Percentiles rank a stretch among this genome's conserved stretches.
phyloP scores from a whole-genome alignment of 2,113 vertebrate species.

The Poeciliopsis occidentalis region DNA sequence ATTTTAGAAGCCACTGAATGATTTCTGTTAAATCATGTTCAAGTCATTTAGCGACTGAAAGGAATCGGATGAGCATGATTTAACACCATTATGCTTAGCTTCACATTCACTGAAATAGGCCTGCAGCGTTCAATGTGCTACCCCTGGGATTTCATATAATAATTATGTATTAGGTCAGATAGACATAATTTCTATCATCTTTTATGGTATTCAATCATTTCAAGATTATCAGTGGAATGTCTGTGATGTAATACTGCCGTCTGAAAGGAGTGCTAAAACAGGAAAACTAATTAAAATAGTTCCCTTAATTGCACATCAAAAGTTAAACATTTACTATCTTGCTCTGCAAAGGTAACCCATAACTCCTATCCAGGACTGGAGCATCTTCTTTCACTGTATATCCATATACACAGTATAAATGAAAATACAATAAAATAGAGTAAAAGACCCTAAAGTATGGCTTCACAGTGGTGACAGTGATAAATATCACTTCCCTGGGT shows the following conservation, averaged over 20 bases:
- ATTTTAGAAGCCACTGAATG: background rate
- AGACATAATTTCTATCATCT: conserved; percentile 59
- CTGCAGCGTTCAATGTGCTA: conserved; percentile 30
- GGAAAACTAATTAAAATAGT: conserved; percentile 23
- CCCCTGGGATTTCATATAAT: conserved; percentile 46
- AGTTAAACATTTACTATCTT: conserved; percentile 7
- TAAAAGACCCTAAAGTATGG: conserved; percentile 25
- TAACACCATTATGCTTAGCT: conserved; percentile 42
- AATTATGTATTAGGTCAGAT: conserved; percentile 57
- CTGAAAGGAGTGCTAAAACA: background rate
- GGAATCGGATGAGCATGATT: conserved; percentile 42
- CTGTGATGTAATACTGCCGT: conserved; percentile 4
- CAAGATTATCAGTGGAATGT: conserved; percentile 42
- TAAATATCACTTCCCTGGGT: conserved; percentile 50
- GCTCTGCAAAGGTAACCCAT: conserved; percentile 7
- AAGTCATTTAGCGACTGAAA: background rate
- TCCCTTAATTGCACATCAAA: conserved; percentile 18
- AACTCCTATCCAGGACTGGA: conserved; percentile 3
- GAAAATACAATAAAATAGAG: conserved; percentile 17
- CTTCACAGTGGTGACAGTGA: conserved; percentile 51
- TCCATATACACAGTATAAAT: background rate
- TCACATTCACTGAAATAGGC: conserved; percentile 26
- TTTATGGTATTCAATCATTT: conserved; percentile 51
- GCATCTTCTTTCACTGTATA: background rate
- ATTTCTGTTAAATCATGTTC: background rate